A percentile compares a stretch with the other conserved stretches of the same genome.
Conservation (phyloP, 2,113 vertebrate species). For the Gasterosteus aculeatus region DNA sequence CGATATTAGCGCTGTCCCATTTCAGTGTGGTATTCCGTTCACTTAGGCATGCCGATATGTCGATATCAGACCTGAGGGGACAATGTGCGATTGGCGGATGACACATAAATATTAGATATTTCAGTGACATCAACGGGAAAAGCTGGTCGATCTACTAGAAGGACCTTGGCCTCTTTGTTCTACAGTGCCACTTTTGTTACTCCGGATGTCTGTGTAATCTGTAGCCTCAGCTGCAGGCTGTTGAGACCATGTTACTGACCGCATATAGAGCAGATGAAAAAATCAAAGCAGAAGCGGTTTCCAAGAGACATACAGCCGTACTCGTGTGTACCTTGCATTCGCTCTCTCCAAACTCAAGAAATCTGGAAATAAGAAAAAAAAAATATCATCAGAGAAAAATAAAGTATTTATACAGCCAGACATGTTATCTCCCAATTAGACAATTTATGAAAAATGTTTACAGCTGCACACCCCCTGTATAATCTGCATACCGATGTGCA, state of each 20-base stretch:
- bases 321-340: not conserved
- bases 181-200: slow-evolving; percentile 28
- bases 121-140: slow-evolving; percentile 35
- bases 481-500: not conserved
- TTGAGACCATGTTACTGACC: slow-evolving; percentile 3
- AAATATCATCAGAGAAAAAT: slow-evolving; percentile 2
- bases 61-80: slow-evolving; percentile 38
- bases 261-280: slow-evolving; percentile 24
- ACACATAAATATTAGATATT: slow-evolving; percentile 51
- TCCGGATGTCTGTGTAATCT: slow-evolving; percentile 14
- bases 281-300: not conserved
- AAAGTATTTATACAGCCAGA: slow-evolving; percentile 4
- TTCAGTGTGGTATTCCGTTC: slow-evolving; percentile 47
- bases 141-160: slow-evolving; percentile 19
- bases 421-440: slow-evolving; percentile 10
- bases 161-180: slow-evolving; percentile 32
- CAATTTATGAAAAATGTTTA: slow-evolving; percentile 3
- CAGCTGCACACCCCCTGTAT: not conserved
- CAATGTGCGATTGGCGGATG: slow-evolving; percentile 35
- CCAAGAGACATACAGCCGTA: not conserved
- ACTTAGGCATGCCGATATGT: slow-evolving; percentile 47
- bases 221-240: slow-evolving; percentile 20
- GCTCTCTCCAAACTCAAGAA: not conserved
- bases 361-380: not conserved
- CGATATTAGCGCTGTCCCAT: slow-evolving; percentile 17